A percentile compares a stretch with the other conserved stretches of the same genome.
phyloP scores from a whole-genome alignment of 2,113 vertebrate genomes.

The Hymenochirus boettgeri region DNA sequence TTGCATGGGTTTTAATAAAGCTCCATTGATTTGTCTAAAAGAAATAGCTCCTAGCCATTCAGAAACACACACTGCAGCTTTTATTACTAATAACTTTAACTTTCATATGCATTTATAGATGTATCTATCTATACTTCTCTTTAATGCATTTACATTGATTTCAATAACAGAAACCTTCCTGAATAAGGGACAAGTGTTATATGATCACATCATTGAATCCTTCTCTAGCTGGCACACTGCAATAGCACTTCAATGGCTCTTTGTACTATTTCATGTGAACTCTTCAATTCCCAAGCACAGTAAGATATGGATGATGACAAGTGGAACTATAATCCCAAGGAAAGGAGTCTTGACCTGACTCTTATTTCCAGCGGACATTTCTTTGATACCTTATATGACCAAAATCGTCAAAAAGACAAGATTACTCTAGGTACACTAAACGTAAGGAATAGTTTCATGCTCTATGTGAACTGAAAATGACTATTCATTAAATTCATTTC shows the following conservation, averaged over 20 bases:
- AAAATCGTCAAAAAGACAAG: no score
- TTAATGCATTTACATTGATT: slow-evolving; percentile 86
- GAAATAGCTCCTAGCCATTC: slow-evolving; percentile 75
- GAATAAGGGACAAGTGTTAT: slow-evolving; percentile 53
- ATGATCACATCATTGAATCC: slow-evolving; percentile 47
- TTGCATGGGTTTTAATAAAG: slow-evolving; percentile 82
- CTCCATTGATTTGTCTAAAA: slow-evolving; percentile 79
- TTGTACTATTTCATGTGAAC: slow-evolving; percentile 3
- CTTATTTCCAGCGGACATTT: not conserved
- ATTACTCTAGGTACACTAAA: no score
- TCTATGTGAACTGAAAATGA: no score
- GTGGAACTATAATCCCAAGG: slow-evolving; percentile 24
- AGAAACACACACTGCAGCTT: slow-evolving; percentile 77
- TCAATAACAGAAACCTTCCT: slow-evolving; percentile 69
- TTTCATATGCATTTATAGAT: slow-evolving; percentile 85
- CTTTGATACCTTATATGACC: not conserved
- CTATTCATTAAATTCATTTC: no score
- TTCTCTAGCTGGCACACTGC: slow-evolving; percentile 43
- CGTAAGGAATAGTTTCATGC: no score
- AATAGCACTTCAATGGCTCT: slow-evolving; percentile 41
- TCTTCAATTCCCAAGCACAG: slow-evolving; percentile 27
- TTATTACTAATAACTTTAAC: slow-evolving; percentile 75
- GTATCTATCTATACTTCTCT: slow-evolving; percentile 84
- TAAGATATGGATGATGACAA: slow-evolving; percentile 32
- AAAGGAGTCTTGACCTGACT: slow-evolving; percentile 35